Base-by-base conservation (phyloP, 2,888 invertebrate genomes). In the Synergus umbraculus region DNA sequence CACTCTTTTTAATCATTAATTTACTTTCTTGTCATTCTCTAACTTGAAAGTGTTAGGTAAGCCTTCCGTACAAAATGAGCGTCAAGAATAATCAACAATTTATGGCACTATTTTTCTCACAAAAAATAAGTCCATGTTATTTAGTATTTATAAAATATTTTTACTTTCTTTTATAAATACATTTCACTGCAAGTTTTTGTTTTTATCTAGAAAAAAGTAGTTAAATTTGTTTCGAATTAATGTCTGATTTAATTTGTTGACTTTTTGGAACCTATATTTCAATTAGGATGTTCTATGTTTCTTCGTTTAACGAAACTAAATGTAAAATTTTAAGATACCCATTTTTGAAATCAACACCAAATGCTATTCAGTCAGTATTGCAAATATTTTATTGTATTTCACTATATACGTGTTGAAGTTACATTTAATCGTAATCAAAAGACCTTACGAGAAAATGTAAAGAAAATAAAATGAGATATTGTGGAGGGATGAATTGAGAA, bases 31-130 rank as follows among this genome's bases (percentile, higher is more conserved):
- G 49, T 49, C 54, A 73, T 37, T 73, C 37, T 73, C n/a, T 10
- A 54, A 73, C 54, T 73, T n/a, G n/a, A 73, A 37, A 54, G 69
- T 67, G 69, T 67, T 69, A 29, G 41, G n/a, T 49, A 54, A 69
- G 37, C 37, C 73, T 73, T 73, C 54, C 41, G 37, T n/a, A 73
- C 37, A 54, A 73, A 54, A 41, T 54, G 49, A 73, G 54, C 37
- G 37, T 41, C 37, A 73, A 73, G 37, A 73, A 29, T 54, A 73
- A 54, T 73, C 49, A 73, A n/a, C n/a, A 43, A 37, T 69, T 69
- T 69, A 29, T 69, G 49, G 69, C 37, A 15, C 49, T 73, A 73
- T 54, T 54, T 69, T 49, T 54, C 37, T 73, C 37, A 41, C 5
- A 10, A 12, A 54, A 60, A 60, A 13, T 22, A 60, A 60, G 22